Conservation (phyloP, 2,888 invertebrate genomes). For the Beris morrisii region DNA sequence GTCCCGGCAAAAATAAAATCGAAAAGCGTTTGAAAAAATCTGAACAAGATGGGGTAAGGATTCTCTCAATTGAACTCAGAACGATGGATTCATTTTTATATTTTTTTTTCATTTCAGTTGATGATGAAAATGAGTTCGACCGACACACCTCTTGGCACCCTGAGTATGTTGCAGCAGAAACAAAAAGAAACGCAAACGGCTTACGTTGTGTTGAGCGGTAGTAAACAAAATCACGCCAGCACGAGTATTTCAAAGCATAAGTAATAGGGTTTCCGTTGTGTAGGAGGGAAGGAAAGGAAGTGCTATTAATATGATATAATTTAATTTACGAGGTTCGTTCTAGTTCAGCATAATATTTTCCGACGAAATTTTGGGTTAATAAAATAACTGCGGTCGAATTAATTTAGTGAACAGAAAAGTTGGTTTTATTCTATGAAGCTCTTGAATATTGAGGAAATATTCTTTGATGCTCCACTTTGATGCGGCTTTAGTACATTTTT, state of each 20-base stretch:
- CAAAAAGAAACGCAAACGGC: conserved; percentile 93
- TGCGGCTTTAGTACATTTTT: no score
- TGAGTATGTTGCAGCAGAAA: conserved; percentile 92
- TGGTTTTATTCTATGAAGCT: no score
- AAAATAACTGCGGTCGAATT: no score
- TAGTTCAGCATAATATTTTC: no score
- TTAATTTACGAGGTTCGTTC: no score
- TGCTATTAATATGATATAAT: no score
- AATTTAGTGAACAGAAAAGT: no score
- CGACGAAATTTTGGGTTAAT: no score
- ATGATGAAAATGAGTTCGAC: conserved; percentile 98
- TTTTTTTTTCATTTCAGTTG: conserved; percentile 59
- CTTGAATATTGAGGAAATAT: no score
- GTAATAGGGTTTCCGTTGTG: conserved; percentile 39
- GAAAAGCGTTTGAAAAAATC: conserved; percentile 95
- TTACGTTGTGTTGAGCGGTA: conserved; percentile 89
- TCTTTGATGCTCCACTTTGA: no score
- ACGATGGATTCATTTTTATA: neutral
- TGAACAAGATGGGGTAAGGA: conserved; percentile 82
- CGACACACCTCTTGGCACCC: conserved; percentile 94
- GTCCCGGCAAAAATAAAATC: conserved; percentile 97
- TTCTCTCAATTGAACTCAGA: neutral
- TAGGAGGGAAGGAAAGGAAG: no score
- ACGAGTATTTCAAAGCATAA: conserved; percentile 54
- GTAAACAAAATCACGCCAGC: conserved; percentile 65